phyloP scores from a whole-genome alignment of 2,797 vertebrate species.

The Microctenopoma steveboyesi region DNA sequence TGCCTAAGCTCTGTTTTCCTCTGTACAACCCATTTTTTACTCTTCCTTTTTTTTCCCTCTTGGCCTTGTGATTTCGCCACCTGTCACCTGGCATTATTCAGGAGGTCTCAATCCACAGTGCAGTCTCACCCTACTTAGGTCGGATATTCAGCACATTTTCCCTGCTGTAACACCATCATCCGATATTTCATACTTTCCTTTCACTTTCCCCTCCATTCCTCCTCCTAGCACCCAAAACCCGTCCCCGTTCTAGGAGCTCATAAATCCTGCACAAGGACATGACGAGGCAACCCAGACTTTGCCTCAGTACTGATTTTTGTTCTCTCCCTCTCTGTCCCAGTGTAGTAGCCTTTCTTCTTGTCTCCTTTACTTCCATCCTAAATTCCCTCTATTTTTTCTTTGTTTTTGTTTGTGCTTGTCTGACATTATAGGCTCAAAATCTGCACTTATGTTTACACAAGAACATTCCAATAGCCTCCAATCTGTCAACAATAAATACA shows the following conservation, averaged over 20 bases:
- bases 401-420: slow-evolving; percentile 42
- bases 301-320: slow-evolving; percentile 62
- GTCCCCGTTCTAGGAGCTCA: slow-evolving; percentile 78
- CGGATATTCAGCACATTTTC: slow-evolving; percentile 40
- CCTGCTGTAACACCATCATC: slow-evolving; percentile 19
- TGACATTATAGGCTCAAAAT: slow-evolving; percentile 39
- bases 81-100: slow-evolving; percentile 71
- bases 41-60: slow-evolving; percentile 22
- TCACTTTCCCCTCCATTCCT: slow-evolving; percentile 60
- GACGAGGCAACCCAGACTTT: slow-evolving; percentile 63
- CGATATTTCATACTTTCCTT: slow-evolving; percentile 40
- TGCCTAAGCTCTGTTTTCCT: slow-evolving; percentile 47
- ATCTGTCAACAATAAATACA: slow-evolving; percentile 57
- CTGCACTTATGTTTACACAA: slow-evolving; percentile 31
- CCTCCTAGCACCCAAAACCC: slow-evolving; percentile 63
- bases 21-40: slow-evolving; percentile 39
- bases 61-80: slow-evolving; percentile 57
- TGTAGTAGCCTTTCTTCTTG: slow-evolving; percentile 52
- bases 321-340: slow-evolving; percentile 45
- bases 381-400: slow-evolving; percentile 38
- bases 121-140: slow-evolving; percentile 43
- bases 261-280: slow-evolving; percentile 81
- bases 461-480: slow-evolving; percentile 48
- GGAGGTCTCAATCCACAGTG: slow-evolving; percentile 52
- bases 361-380: slow-evolving; percentile 39